Base-by-base conservation (phyloP, 2,113 vertebrate species). In the Micromys minutus region DNA sequence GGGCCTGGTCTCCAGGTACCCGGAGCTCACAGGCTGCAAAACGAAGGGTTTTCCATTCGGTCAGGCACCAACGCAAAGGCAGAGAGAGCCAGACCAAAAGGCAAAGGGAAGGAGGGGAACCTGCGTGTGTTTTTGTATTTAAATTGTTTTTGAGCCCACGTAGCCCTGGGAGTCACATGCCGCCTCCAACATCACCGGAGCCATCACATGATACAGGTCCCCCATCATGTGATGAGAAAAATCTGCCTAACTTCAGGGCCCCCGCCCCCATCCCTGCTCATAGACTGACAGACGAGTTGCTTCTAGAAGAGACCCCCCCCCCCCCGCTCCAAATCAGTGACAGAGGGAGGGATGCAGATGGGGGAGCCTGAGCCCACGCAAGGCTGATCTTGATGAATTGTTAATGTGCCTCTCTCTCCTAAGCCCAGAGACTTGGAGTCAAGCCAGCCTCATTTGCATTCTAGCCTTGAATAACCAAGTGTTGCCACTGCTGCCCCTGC, bases 131-230 rank as follows among this genome's bases (percentile, higher is more conserved):
- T 97, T 98, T 96, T 97, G 92, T 93, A 87, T 97, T 98, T 95
- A 91, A 98, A 57, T 97, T 96, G 95, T 91, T 95, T 87, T 71
- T 47, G 65, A 97, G 96, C 97, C 97, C 98, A 94, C 95, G 91
- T 84, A 97, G 97, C 97, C 93, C 94, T 71, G 90, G 80, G 94
- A 88, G 98, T 98, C 98, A 97, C 98, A 97, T 94, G 98, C 96
- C 96, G 98, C 97, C 65, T 84, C 55, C 31, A 98, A 97, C 98
- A 97, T 91, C 97, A 76, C 93, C 92, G 87, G 95, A 93, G 88
- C 84, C 69, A 2, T 98, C 97, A 97, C 97, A 76, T 97, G 98
- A 98, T 89, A 57, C 86, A 97, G 98, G 98, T 97, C 98, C 97
- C 97, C 97, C 93, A 96, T 97, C 98, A 97, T 95, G 93, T 97